Percentiles rank a stretch among this genome's conserved stretches.
These are phyloP conservation scores for Numenius phaeopus DNA, from an alignment of 2,797 vertebrate genomes.

Conservation along the genomic window DNA sequence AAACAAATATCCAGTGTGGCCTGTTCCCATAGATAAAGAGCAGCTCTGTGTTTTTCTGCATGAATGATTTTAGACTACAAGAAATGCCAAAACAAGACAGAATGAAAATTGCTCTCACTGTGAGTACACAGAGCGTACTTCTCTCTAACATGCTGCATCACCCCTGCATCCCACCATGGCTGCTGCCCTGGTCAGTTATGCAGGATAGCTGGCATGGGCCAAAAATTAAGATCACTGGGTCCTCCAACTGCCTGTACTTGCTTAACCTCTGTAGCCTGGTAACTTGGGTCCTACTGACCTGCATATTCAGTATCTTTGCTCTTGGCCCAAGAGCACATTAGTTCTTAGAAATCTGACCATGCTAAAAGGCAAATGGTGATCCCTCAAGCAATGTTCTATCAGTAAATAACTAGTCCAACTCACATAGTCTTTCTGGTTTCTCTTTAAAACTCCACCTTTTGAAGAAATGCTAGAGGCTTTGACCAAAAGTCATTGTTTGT, in stretches of 20 bases:
- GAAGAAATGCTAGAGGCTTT: neutral
- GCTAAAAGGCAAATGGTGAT: neutral
- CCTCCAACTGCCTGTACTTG: neutral
- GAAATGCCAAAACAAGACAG: conserved; percentile 21
- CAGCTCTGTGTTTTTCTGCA: conserved; percentile 17
- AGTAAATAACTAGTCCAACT: neutral
- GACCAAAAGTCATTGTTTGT: neutral
- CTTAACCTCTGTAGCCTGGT: neutral
- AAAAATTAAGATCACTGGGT: neutral
- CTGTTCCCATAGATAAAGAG: neutral
- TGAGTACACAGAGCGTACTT: rapidly evolving
- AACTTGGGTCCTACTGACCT: neutral
- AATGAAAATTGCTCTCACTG: neutral
- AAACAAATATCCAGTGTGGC: neutral
- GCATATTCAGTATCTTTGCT: neutral
- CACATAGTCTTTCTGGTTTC: neutral
- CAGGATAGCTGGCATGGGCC: neutral
- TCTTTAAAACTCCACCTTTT: neutral
- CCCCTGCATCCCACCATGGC: neutral
- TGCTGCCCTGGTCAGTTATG: neutral
- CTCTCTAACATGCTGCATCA: neutral
- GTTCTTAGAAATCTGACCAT: neutral
- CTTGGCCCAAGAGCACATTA: neutral
- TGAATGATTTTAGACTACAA: neutral
- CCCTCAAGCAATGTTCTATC: neutral